Evolutionary conservation across 2,113 vertebrate genomes (phyloP), one percentile per base, ranked within the genome.

Genomic region (Cyrtonyx montezumae): DNA sequence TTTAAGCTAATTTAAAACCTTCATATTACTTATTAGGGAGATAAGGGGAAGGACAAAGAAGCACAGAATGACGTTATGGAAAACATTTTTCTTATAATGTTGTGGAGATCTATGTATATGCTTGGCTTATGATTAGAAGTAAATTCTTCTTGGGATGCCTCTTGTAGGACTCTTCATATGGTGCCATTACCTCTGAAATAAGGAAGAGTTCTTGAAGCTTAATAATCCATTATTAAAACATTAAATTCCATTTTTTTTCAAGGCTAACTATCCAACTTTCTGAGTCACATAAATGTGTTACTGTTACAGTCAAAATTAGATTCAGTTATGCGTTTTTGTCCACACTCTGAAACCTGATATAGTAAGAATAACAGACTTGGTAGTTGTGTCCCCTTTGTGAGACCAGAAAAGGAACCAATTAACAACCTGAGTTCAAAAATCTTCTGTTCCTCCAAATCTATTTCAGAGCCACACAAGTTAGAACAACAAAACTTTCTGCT

Each of bases 401-500:
- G 32, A 59, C 17, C 13, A 32, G 21, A 69, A 32, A 61, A 45
- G 32, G 25, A 53, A n/a, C 7, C 13, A 21, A 46, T 36, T n/a
- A 36, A 83, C 0, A 7, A n/a, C 0, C 11, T 11, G 22, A 63
- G 0, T 2, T 49, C 48, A 40, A 88, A 40, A 55, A 37, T 4
- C 22, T 74, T 48, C 63, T 11, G 4, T 40, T 59, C 34, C 23
- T 68, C 34, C 43, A 45, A 20, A 63, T 16, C 7, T 7, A 3
- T 49, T 83, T 59, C 46, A 34, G 19, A 79, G 22, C 3, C 30
- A 43, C n/a, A 36, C 2, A 18, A 82, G 26, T 20, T 61, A 59
- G 51, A 76, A 59, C 43, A 34, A 49, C 13, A 7, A 45, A 36
- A 15, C 30, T 43, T 43, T 61, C 1, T 15, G 6, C 18, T 13